These are phyloP conservation scores for Chelonus formosanus DNA, from an alignment of 2,888 invertebrate species.

Conservation along the genomic window DNA sequence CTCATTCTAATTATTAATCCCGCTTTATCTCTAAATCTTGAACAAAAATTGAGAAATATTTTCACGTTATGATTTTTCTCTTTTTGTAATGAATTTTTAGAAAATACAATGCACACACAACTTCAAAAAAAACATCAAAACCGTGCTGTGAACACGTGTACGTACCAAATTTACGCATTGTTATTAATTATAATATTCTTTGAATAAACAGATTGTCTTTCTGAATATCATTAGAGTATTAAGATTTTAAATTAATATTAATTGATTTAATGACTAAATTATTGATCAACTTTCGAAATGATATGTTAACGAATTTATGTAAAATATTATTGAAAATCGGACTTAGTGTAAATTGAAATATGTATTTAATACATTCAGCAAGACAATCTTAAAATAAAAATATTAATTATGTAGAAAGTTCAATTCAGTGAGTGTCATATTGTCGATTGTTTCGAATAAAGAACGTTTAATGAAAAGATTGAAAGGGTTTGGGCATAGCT, in stretches of 20 bases:
- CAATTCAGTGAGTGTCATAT: constrained; percentile 62
- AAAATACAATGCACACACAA: no score
- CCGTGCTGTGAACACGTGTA: constrained; percentile 54
- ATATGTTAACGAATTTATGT: neutral
- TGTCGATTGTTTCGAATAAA: constrained; percentile 59
- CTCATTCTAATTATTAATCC: no score
- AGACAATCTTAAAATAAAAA: constrained; percentile 51
- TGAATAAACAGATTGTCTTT: constrained; percentile 47
- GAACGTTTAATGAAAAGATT: constrained; percentile 58
- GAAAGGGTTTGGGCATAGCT: constrained; percentile 54
- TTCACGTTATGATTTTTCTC: no score
- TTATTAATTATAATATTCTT: constrained; percentile 56
- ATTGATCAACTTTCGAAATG: neutral
- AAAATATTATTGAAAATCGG: no score
- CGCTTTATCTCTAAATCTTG: no score
- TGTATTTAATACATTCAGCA: constrained; percentile 46
- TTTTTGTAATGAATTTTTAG: no score
- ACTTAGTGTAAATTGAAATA: no score
- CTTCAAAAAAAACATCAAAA: constrained; percentile 19
- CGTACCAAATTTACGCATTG: constrained; percentile 62
- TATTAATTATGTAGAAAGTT: constrained; percentile 61
- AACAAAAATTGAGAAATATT: no score
- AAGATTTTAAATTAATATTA: constrained; percentile 15
- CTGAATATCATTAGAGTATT: constrained; percentile 37
- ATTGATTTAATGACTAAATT: neutral